A percentile compares a stretch with the other conserved stretches of the same genome.
Conservation (phyloP, 2,113 vertebrate genomes). For the Xenopus borealis region DNA sequence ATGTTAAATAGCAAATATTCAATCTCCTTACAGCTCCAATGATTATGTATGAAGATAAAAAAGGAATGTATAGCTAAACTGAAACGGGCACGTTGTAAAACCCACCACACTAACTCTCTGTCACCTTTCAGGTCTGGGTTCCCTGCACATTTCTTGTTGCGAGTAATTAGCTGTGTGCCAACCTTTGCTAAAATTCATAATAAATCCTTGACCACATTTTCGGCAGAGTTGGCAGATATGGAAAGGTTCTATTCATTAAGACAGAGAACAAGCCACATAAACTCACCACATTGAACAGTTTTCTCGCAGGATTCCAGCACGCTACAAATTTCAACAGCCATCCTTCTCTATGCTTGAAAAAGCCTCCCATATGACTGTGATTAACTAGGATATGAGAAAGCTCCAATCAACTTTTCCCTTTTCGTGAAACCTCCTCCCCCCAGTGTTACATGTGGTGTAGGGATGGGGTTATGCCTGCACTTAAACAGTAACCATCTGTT, state of each 20-base stretch:
- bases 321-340: constrained; percentile 64
- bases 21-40: neutral
- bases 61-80: neutral
- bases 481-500: constrained; percentile 73
- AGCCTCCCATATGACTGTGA: constrained; percentile 72
- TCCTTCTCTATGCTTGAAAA: constrained; percentile 56
- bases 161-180: constrained; percentile 73
- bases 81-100: neutral
- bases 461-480: constrained; percentile 43
- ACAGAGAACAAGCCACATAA: constrained; percentile 60
- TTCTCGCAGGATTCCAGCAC: constrained; percentile 63
- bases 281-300: constrained; percentile 57
- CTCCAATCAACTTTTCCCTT: constrained; percentile 56
- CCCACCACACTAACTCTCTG: neutral
- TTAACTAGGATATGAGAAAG: constrained; percentile 63
- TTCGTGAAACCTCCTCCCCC: constrained; percentile 51
- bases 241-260: constrained; percentile 73
- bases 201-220: constrained; percentile 73
- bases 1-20: no score
- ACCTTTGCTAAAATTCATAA: constrained; percentile 68
- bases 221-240: constrained; percentile 69
- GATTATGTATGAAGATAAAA: neutral
- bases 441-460: constrained; percentile 58
- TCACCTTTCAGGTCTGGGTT: constrained; percentile 63
- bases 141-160: constrained; percentile 68